Conservation (phyloP, 2,113 vertebrate species). For the Notothenia rossii region DNA sequence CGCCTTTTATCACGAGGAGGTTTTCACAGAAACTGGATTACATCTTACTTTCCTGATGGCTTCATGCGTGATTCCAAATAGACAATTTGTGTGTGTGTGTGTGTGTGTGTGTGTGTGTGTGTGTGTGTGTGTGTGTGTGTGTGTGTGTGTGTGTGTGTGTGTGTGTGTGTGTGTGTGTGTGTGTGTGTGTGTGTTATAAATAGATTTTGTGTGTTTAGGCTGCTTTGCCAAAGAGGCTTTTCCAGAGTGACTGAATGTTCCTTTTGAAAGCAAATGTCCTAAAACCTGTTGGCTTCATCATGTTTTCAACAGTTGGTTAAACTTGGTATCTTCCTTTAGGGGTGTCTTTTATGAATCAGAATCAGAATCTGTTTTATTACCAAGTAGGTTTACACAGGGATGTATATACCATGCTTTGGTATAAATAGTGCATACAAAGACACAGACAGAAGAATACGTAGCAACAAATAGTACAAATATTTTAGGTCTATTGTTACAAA, state of each 20-base stretch:
- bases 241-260: neutral
- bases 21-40: conserved; percentile 24
- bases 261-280: conserved; percentile 1
- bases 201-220: no score
- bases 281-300: neutral
- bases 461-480: no score
- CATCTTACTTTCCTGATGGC: neutral
- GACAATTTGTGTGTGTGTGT: neutral
- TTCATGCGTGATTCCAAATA: neutral
- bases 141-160: conserved; percentile 12
- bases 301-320: neutral
- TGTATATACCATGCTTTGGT: no score
- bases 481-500: no score
- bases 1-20: conserved; percentile 15
- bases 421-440: no score
- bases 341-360: neutral
- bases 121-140: conserved; percentile 3
- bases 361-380: no score
- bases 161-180: neutral
- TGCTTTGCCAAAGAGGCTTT: neutral
- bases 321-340: neutral
- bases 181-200: no score
- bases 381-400: no score
- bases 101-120: no score
- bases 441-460: no score